A percentile compares a stretch with the other conserved stretches of the same genome.
Evolutionary conservation across 2,113 vertebrate genomes (phyloP).

Genomic region (Xiphorhynchus elegans): DNA sequence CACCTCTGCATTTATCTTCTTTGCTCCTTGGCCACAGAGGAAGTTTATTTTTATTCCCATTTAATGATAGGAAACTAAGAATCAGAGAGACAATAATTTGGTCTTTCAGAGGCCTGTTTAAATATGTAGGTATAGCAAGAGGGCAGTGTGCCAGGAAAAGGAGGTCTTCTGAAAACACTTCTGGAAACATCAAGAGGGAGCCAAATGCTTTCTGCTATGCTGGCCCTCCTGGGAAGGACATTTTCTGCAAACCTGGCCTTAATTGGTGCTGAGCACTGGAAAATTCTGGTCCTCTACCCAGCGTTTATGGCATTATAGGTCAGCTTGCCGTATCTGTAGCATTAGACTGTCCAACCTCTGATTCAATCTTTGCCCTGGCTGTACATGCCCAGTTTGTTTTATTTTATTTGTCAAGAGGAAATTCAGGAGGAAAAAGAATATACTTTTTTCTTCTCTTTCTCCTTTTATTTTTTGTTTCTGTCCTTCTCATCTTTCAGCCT

Average conservation of each 20-base stretch:
- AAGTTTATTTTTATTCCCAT: background rate
- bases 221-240: constrained; percentile 27
- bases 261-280: constrained; percentile 49
- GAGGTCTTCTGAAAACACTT: constrained; percentile 43
- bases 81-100: background rate
- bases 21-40: background rate
- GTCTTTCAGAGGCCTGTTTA: constrained; percentile 5
- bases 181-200: constrained; percentile 42
- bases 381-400: background rate
- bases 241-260: constrained; percentile 52
- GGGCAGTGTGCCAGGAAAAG: constrained; percentile 5
- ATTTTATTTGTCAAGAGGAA: constrained; percentile 1
- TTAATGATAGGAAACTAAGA: constrained; percentile 7
- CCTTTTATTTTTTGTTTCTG: background rate
- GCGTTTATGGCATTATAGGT: constrained; percentile 1
- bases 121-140: constrained; percentile 8
- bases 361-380: constrained; percentile 5
- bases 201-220: constrained; percentile 30
- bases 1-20: background rate
- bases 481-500: background rate
- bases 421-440: background rate
- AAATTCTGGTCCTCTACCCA: constrained; percentile 19
- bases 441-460: rapidly evolving
- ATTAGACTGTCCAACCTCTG: background rate
- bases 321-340: background rate